Conservation (phyloP, 2,113 vertebrate species). For the Indri indri region DNA sequence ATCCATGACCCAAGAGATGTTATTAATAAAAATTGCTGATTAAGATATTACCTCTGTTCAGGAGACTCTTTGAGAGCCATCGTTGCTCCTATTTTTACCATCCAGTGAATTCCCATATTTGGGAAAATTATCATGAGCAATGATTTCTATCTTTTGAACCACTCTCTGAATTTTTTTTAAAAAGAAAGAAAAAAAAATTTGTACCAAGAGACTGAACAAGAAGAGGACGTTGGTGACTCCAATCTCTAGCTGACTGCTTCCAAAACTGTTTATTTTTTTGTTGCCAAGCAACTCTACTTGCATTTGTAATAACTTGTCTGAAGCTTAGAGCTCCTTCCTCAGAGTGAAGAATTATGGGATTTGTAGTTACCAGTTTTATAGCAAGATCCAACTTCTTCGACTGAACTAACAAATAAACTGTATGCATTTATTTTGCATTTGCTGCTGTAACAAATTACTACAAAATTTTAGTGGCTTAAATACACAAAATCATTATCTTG, state of each 20-base stretch:
- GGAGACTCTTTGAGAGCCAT: not conserved
- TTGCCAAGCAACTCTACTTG: constrained; percentile 15
- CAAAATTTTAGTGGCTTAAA: not conserved
- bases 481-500: not conserved
- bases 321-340: constrained; percentile 1
- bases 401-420: not conserved
- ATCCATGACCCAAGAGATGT: not conserved
- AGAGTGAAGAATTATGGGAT: constrained; percentile 7
- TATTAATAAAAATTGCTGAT: not conserved
- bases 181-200: not conserved
- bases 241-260: not conserved
- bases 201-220: not conserved
- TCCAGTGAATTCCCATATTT: not conserved
- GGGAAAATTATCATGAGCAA: not conserved
- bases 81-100: not conserved
- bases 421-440: not conserved
- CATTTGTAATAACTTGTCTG: not conserved
- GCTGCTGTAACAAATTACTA: not conserved
- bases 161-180: not conserved
- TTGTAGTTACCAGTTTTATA: not conserved
- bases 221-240: not conserved
- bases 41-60: not conserved
- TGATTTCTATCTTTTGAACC: constrained; percentile 21
- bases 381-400: not conserved
- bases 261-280: constrained; percentile 35